Conservation (phyloP, 2,797 vertebrate genomes). For the Varecia variegata region DNA sequence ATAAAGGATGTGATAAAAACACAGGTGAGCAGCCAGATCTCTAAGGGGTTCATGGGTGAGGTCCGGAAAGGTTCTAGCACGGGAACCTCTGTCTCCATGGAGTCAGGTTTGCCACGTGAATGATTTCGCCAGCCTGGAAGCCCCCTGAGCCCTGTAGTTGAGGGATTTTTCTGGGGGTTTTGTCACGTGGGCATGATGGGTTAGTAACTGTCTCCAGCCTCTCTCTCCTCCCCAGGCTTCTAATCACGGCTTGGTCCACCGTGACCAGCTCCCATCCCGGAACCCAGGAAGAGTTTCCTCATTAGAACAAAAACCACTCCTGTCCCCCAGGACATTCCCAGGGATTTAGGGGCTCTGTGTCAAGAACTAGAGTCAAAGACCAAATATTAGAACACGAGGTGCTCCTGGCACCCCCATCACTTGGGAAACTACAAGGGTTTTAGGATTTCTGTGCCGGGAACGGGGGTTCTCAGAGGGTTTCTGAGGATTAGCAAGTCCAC, state of each 20-base stretch:
- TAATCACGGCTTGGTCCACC: neutral
- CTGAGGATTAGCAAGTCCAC: neutral
- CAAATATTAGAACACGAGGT: neutral
- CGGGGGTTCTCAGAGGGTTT: neutral
- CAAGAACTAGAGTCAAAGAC: neutral
- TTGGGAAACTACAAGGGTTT: neutral
- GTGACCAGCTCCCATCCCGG: neutral
- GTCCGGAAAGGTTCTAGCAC: neutral
- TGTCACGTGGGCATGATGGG: rapidly evolving
- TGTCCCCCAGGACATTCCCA: too few species aligned
- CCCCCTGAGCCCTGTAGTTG: neutral
- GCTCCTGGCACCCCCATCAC: neutral
- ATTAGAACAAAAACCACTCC: neutral
- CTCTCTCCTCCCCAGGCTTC: neutral
- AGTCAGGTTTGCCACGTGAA: rapidly evolving
- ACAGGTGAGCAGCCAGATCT: neutral
- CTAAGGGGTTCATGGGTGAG: too few species aligned
- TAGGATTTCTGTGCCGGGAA: neutral
- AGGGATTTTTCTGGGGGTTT: neutral
- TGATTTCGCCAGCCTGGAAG: neutral
- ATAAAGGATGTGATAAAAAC: neutral
- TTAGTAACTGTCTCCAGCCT: neutral
- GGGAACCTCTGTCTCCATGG: too few species aligned
- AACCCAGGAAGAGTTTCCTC: neutral
- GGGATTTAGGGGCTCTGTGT: neutral